These are phyloP conservation scores for Tetraneura akinire DNA, from an alignment of 1,140 invertebrate species.

Conservation along the genomic window DNA sequence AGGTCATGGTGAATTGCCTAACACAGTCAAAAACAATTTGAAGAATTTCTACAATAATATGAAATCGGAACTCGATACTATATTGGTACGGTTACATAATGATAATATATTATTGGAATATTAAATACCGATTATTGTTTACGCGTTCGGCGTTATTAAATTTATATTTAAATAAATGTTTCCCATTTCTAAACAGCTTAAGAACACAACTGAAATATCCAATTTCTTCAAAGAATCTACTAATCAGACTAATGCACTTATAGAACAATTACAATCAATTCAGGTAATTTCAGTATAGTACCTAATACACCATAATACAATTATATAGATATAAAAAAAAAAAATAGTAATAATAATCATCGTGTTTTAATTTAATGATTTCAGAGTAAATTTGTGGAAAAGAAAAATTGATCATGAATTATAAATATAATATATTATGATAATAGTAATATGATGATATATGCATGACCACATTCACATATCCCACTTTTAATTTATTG, in stretches of 20 bases:
- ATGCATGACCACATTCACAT: no score
- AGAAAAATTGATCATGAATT: neutral
- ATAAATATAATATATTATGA: no score
- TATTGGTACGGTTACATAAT: neutral
- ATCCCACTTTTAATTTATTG: no score
- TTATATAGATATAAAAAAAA: no score
- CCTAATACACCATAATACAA: no score
- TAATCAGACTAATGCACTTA: neutral
- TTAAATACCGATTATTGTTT: no score
- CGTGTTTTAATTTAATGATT: neutral
- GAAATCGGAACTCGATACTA: neutral
- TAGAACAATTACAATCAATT: neutral
- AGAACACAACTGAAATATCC: neutral
- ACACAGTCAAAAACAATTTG: neutral
- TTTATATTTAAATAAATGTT: no score
- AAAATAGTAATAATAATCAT: no score
- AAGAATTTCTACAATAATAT: neutral
- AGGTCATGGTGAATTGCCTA: neutral
- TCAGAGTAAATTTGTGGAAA: neutral
- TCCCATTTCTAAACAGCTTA: neutral
- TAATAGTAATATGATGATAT: no score
- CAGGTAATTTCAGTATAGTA: neutral
- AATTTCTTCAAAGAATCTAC: constrained; percentile 3
- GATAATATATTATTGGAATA: no score
- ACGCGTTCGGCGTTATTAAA: no score